These are phyloP conservation scores for Paedocypris micromegethes DNA, from an alignment of 2,797 vertebrate species.

Conservation along the genomic window DNA sequence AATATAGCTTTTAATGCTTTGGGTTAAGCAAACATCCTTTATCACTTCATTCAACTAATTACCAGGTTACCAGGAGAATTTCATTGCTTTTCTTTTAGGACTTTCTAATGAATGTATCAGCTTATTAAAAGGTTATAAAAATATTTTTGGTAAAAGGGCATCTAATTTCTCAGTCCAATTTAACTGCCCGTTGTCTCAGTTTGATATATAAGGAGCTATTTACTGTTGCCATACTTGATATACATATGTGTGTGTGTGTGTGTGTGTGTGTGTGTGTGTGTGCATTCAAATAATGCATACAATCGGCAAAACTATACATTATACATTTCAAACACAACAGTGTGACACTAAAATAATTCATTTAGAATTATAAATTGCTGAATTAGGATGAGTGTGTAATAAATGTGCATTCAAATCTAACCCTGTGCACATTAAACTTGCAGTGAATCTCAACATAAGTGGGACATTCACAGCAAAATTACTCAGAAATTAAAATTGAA, in stretches of 20 bases:
- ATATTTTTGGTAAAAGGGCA: slow-evolving; percentile 48
- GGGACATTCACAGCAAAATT: no score
- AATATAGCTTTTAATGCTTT: background rate
- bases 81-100: slow-evolving; percentile 52
- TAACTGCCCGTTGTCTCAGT: slow-evolving; percentile 43
- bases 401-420: no score
- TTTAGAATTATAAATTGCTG: no score
- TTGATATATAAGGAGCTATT: slow-evolving; percentile 31
- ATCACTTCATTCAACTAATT: slow-evolving; percentile 13
- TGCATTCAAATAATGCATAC: no score
- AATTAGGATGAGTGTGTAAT: no score
- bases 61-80: slow-evolving; percentile 10
- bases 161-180: slow-evolving; percentile 50
- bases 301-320: no score
- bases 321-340: no score
- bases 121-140: slow-evolving; percentile 44
- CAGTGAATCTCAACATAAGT: no score
- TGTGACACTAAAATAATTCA: no score
- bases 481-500: no score
- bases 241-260: slow-evolving; percentile 5
- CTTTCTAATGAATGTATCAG: slow-evolving; percentile 50
- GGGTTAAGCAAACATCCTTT: background rate
- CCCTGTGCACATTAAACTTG: no score
- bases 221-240: slow-evolving; percentile 40
- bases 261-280: no score